phyloP scores from a whole-genome alignment of 2,888 invertebrate species.

The Cyaniris semiargus region DNA sequence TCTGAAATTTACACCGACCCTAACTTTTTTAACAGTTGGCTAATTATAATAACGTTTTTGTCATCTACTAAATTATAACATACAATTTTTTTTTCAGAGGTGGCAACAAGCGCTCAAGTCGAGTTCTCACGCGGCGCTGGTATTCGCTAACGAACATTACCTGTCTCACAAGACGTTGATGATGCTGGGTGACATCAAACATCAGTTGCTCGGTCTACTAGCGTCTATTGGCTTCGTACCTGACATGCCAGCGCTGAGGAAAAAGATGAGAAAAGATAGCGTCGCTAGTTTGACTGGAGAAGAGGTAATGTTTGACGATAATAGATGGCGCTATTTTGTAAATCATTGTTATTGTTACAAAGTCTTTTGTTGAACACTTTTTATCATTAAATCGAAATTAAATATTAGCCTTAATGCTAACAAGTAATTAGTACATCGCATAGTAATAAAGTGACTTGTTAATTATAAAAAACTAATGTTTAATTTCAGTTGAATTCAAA shows the following conservation, averaged over 20 bases:
- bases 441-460: background rate
- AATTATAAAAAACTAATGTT: slow-evolving; percentile 21
- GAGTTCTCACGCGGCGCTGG: slow-evolving; percentile 85
- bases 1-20: too few relatives aligned
- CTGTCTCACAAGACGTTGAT: slow-evolving; percentile 90
- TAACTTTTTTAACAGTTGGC: too few relatives aligned
- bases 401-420: background rate
- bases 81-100: slow-evolving; percentile 74
- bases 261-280: slow-evolving; percentile 81
- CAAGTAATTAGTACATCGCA: background rate
- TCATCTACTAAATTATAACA: too few relatives aligned
- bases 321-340: background rate
- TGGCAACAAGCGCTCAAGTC: slow-evolving; percentile 87
- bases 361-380: background rate
- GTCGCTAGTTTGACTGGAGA: slow-evolving; percentile 84
- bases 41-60: too few relatives aligned
- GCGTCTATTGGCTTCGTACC: slow-evolving; percentile 90
- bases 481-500: slow-evolving; percentile 84
- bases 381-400: background rate
- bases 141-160: slow-evolving; percentile 91
- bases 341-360: background rate
- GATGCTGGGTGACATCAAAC: slow-evolving; percentile 93
- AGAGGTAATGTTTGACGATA: slow-evolving; percentile 60
- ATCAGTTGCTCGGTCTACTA: slow-evolving; percentile 87
- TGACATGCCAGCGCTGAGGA: slow-evolving; percentile 78